Evolutionary conservation across 2,113 vertebrate species (phyloP).

Genomic region (Hoplias malabaricus): DNA sequence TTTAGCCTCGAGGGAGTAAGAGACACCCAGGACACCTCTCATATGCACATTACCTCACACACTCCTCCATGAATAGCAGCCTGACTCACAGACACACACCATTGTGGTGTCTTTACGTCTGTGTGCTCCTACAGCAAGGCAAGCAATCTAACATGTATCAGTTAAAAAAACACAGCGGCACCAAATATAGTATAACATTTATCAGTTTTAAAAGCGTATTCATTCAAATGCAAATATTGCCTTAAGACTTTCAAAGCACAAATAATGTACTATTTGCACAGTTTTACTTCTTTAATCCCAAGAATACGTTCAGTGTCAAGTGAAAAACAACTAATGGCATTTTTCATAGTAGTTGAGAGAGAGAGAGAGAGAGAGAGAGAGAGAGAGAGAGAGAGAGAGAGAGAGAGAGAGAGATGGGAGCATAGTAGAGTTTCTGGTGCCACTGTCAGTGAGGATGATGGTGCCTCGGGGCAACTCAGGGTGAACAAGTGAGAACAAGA

Average conservation of each 20-base stretch:
- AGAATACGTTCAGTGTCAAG: too few relatives aligned
- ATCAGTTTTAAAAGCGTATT: too few relatives aligned
- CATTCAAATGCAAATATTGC: too few relatives aligned
- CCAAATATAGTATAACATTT: too few relatives aligned
- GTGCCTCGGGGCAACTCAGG: constrained; percentile 17
- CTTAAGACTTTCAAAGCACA: not conserved
- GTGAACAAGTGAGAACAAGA: not conserved
- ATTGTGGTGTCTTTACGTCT: too few relatives aligned
- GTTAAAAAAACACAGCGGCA: too few relatives aligned
- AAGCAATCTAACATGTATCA: too few relatives aligned
- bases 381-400: not conserved
- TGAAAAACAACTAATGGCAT: too few relatives aligned
- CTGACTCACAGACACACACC: not conserved
- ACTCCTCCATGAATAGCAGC: not conserved
- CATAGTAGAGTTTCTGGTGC: not conserved
- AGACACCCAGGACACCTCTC: constrained; percentile 8
- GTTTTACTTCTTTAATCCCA: not conserved
- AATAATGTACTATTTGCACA: not conserved
- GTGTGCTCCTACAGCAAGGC: too few relatives aligned
- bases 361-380: not conserved
- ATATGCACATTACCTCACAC: constrained; percentile 41
- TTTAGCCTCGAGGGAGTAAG: constrained; percentile 10
- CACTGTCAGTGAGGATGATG: not conserved
- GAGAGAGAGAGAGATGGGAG: not conserved
- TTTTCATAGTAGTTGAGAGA: too few relatives aligned